phyloP scores from a whole-genome alignment of 1,140 invertebrate genomes.

The Lethrus apterus region DNA sequence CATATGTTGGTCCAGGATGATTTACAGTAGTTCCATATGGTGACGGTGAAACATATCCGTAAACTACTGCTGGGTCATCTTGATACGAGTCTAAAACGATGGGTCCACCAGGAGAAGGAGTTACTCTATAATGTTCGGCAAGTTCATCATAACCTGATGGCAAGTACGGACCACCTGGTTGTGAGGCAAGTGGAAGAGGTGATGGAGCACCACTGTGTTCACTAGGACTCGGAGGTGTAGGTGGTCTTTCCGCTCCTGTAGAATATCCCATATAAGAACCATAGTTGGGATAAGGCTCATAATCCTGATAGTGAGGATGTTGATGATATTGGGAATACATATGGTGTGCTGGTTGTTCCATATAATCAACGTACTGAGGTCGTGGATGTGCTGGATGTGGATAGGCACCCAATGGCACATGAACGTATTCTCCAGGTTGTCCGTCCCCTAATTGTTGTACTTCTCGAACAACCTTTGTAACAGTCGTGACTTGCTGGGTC shows the following conservation, averaged over 20 bases:
- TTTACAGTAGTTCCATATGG: constrained; percentile 51
- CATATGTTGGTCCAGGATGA: constrained; percentile 41
- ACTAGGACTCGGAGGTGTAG: constrained; percentile 51
- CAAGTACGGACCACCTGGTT: constrained; percentile 35
- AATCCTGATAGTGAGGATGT: constrained; percentile 48
- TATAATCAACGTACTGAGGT: constrained; percentile 41
- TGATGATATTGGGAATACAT: constrained; percentile 43
- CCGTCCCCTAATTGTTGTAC: constrained; percentile 50
- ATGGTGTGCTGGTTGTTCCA: constrained; percentile 40
- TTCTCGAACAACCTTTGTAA: constrained; percentile 51
- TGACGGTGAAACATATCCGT: constrained; percentile 57
- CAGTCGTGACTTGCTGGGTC: constrained; percentile 48
- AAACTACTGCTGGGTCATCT: constrained; percentile 56
- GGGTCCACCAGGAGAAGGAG: constrained; percentile 59
- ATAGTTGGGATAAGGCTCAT: constrained; percentile 51
- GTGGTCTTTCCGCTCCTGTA: constrained; percentile 45
- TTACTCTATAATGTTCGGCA: constrained; percentile 63
- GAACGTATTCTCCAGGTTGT: constrained; percentile 45
- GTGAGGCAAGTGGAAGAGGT: constrained; percentile 43
- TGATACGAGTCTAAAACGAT: constrained; percentile 39
- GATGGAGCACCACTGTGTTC: constrained; percentile 55
- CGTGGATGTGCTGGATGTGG: constrained; percentile 29
- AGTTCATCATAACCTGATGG: constrained; percentile 50
- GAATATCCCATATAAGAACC: constrained; percentile 43
- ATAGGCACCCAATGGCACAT: constrained; percentile 39